Evolutionary conservation across 2,888 invertebrate species (phyloP).

Genomic region (Calameuta idolon): DNA sequence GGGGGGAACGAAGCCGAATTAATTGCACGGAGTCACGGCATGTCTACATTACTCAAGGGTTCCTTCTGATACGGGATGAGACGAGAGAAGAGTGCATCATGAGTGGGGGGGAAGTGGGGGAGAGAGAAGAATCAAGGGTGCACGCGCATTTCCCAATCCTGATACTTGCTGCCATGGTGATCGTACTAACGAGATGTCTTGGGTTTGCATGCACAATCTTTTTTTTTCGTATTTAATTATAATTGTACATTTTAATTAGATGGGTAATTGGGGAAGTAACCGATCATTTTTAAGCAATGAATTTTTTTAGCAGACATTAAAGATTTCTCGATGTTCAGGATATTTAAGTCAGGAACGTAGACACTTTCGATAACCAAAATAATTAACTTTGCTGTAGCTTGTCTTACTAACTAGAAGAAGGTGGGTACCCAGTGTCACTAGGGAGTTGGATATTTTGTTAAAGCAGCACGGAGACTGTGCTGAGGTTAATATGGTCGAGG

Average conservation of each 20-base stretch:
- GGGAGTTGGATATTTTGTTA: background rate
- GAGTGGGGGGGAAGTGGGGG: background rate
- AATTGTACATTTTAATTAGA: background rate
- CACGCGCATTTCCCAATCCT: background rate
- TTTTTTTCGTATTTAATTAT: background rate
- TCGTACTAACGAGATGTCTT: background rate
- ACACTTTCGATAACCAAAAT: background rate
- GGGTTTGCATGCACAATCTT: background rate
- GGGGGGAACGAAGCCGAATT: conserved; percentile 42
- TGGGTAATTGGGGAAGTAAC: background rate
- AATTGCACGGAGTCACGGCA: conserved; percentile 55
- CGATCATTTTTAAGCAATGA: background rate
- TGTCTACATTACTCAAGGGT: conserved; percentile 51
- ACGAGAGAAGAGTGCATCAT: conserved; percentile 7
- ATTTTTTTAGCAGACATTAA: background rate
- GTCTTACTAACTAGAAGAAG: background rate
- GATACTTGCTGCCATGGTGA: background rate
- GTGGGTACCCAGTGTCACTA: background rate
- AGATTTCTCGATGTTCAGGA: background rate
- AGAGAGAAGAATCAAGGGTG: conserved; percentile 14
- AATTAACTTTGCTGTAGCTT: background rate
- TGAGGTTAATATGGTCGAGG: background rate
- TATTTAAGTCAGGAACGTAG: background rate
- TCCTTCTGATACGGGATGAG: conserved; percentile 25
- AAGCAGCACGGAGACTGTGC: background rate